Conservation (phyloP, 1,140 invertebrate genomes). For the Holcopasites calliopsidis region DNA sequence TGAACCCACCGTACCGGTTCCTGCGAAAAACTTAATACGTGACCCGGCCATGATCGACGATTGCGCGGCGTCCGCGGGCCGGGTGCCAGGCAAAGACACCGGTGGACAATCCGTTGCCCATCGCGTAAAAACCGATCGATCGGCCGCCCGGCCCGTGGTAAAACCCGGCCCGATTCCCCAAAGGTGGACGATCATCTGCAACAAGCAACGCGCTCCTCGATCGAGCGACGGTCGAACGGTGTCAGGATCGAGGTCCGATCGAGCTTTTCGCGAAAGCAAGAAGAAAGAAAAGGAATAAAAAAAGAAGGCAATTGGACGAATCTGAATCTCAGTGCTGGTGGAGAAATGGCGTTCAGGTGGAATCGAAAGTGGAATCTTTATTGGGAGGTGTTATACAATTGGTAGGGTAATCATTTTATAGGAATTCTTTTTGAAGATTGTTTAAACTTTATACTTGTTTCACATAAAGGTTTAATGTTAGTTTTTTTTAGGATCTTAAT, state of each 20-base stretch:
- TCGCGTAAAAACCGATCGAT: constrained; percentile 53
- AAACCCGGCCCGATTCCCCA: constrained; percentile 58
- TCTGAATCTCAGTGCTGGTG: background rate
- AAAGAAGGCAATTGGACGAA: background rate
- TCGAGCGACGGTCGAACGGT: constrained; percentile 11
- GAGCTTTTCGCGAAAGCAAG: background rate
- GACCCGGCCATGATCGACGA: constrained; percentile 58
- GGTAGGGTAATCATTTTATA: too few relatives aligned
- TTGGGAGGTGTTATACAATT: too few relatives aligned
- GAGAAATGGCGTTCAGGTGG: background rate
- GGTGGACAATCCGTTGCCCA: constrained; percentile 61
- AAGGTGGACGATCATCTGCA: constrained; percentile 50
- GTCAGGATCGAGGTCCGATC: constrained; percentile 29
- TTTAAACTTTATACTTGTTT: too few relatives aligned
- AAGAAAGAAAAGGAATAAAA: background rate
- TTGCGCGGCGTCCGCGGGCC: constrained; percentile 47
- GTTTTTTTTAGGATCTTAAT: too few relatives aligned
- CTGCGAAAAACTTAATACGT: constrained; percentile 68
- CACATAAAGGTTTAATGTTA: too few relatives aligned
- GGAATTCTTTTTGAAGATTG: too few relatives aligned
- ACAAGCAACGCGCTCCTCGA: background rate
- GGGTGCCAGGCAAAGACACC: constrained; percentile 60
- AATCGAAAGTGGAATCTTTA: background rate
- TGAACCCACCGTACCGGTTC: constrained; percentile 65
- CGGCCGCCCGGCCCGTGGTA: constrained; percentile 23